Evolutionary conservation across 2,113 vertebrate species (phyloP), one percentile per base, ranked within the genome.

Genomic region (Ursus arctos): DNA sequence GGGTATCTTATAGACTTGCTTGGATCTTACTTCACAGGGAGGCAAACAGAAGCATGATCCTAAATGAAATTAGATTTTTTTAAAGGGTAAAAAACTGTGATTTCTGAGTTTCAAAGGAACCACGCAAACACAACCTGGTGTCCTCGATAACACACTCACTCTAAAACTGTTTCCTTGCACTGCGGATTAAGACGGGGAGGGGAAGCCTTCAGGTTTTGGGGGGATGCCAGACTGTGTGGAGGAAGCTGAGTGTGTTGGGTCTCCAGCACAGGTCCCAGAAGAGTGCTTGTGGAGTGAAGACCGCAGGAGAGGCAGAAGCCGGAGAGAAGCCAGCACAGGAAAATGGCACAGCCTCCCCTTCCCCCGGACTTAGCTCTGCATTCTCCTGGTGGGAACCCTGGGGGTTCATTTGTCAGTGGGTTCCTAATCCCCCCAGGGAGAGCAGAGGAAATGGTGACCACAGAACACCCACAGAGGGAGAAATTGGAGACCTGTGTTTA

Each of bases 401-500:
- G 49, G n/a, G 21, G 36, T 49, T 92, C 63, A n/a, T 36, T 33
- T n/a, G 49, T 67, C 40, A 19, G 72, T 69, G 40, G 47, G 76
- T 21, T 31, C 43, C 92, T 69, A 21, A 67, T 65, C 69, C 67
- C 33, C 59, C 14, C 24, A 9, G 55, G 61, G 51, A 85, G 7
- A 67, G 53, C 47, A 65, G 36, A 71, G 85, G 89, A 72, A 65
- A 24, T 0, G 2, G 61, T 61, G 85, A 69, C 88, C 91, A 19
- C 85, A 61, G 84, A 87, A 90, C 81, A 91, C 94, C 95, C 96
- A 93, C 76, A 0, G 51, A 77, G 89, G 47, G 84, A 83, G 87
- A 94, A 63, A 94, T 71, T 16, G 28, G 89, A 96, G 89, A 53
- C 81, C 21, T 96, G 47, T 91, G 85, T 95, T 92, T 65, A 89